A percentile compares a stretch with the other conserved stretches of the same genome.
Evolutionary conservation across 2,888 invertebrate genomes (phyloP).

Genomic region (Copidosoma aretas): DNA sequence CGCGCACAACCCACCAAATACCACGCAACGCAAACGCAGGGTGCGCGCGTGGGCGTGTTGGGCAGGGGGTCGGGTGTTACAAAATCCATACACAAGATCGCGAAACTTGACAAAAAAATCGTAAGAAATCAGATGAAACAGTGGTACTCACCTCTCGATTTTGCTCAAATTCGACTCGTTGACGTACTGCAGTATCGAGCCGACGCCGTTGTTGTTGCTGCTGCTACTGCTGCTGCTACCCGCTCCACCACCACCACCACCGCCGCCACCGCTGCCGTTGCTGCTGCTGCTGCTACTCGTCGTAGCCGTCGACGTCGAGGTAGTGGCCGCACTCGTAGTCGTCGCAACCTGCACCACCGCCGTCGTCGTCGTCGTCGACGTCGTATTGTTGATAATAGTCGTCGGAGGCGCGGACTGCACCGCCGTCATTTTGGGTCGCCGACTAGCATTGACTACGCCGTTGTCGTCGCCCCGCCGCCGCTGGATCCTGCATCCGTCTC

Average conservation of each 20-base stretch:
- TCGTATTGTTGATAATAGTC: background rate
- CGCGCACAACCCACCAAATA: background rate
- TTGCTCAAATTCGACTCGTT: conserved; percentile 57
- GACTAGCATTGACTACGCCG: conserved; percentile 29
- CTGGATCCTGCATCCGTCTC: too few relatives aligned
- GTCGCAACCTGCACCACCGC: background rate
- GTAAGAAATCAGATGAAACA: too few relatives aligned
- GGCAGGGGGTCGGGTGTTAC: background rate
- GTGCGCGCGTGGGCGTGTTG: background rate
- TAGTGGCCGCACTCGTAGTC: background rate
- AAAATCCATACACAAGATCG: too few relatives aligned
- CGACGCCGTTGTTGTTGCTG: conserved; percentile 39
- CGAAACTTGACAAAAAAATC: too few relatives aligned
- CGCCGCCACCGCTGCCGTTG: background rate
- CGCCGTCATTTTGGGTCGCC: conserved; percentile 54
- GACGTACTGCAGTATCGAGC: conserved; percentile 56
- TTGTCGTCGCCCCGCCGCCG: too few relatives aligned
- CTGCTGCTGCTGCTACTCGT: background rate
- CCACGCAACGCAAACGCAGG: background rate
- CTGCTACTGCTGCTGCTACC: background rate
- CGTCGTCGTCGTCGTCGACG: conserved; percentile 27
- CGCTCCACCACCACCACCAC: too few relatives aligned
- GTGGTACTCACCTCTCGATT: conserved; percentile 54
- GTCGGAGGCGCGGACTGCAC: conserved; percentile 47
- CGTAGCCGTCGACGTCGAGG: too few relatives aligned